A percentile compares a stretch with the other conserved stretches of the same genome.
phyloP scores from a whole-genome alignment of 2,797 vertebrate genomes.

The Merluccius polli region DNA sequence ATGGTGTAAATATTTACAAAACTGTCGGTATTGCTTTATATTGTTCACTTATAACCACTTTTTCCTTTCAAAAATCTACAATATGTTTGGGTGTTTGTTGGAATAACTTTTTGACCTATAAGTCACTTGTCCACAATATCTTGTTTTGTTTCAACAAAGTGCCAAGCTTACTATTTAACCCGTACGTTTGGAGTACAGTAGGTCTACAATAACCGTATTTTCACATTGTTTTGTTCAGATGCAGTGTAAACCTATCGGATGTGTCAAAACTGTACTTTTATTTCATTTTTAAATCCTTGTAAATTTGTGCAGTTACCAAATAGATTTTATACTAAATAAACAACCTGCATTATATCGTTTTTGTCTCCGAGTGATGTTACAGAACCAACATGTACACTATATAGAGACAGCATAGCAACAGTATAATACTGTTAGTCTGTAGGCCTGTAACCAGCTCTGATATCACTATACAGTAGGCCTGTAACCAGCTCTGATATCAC shows the following conservation, averaged over 20 bases:
- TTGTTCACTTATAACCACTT: conserved; percentile 49
- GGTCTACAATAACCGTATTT: conserved; percentile 12
- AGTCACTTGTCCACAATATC: conserved; percentile 22
- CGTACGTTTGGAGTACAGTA: neutral
- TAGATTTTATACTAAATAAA: conserved; percentile 67
- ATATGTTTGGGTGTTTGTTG: conserved; percentile 10
- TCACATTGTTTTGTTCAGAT: conserved; percentile 5
- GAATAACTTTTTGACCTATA: conserved; percentile 14
- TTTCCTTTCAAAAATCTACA: conserved; percentile 19
- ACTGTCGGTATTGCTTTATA: conserved; percentile 27
- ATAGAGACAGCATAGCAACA: neutral
- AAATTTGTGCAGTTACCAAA: conserved; percentile 48
- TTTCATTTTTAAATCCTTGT: conserved; percentile 24
- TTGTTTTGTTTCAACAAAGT: conserved; percentile 36
- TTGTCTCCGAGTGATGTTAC: conserved; percentile 20
- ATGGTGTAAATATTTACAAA: conserved; percentile 14
- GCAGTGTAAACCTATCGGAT: conserved; percentile 3
- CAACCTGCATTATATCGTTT: conserved; percentile 35
- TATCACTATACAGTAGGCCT: too few species aligned
- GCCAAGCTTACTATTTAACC: conserved; percentile 35
- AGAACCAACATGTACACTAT: neutral
- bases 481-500: neutral
- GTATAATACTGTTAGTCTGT: too few species aligned
- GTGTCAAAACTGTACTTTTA: conserved; percentile 21
- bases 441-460: neutral